Percentiles rank a stretch among this genome's conserved stretches.
Conservation (phyloP, 2,797 vertebrate species). For the Peromyscus melanophrys region DNA sequence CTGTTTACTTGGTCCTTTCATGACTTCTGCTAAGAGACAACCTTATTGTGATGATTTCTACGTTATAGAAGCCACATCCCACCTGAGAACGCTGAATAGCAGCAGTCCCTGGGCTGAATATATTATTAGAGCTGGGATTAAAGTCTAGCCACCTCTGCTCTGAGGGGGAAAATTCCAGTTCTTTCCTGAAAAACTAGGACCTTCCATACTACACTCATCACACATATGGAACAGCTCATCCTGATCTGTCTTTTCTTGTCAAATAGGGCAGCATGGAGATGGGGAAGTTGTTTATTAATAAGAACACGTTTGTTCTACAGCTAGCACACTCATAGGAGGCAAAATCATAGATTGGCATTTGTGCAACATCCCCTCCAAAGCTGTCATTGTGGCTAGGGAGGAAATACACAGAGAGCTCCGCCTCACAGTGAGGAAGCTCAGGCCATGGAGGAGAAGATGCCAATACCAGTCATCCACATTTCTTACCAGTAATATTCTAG, state of each 20-base stretch:
- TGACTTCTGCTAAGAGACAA: slow-evolving; percentile 37
- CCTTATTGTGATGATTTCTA: slow-evolving; percentile 34
- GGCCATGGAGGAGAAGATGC: not conserved
- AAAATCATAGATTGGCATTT: not conserved
- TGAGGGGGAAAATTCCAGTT: slow-evolving; percentile 7
- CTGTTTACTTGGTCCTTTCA: not conserved
- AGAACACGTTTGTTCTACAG: not conserved
- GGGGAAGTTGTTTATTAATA: not conserved
- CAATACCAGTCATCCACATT: too few relatives aligned
- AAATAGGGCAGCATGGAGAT: not conserved
- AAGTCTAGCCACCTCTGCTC: not conserved
- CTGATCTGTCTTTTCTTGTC: slow-evolving; percentile 24
- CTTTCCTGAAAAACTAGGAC: not conserved
- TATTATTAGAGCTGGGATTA: slow-evolving; percentile 22
- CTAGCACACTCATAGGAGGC: not conserved
- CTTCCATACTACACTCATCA: not conserved
- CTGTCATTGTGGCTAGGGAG: not conserved
- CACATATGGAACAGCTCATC: not conserved
- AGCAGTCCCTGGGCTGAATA: not conserved
- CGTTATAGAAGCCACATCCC: not conserved
- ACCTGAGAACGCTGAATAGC: not conserved
- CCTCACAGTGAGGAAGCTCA: not conserved
- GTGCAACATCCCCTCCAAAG: not conserved
- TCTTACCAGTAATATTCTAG: not conserved
- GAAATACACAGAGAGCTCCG: not conserved